Conservation (phyloP, 1,140 invertebrate species). For the Drosophila santomea region DNA sequence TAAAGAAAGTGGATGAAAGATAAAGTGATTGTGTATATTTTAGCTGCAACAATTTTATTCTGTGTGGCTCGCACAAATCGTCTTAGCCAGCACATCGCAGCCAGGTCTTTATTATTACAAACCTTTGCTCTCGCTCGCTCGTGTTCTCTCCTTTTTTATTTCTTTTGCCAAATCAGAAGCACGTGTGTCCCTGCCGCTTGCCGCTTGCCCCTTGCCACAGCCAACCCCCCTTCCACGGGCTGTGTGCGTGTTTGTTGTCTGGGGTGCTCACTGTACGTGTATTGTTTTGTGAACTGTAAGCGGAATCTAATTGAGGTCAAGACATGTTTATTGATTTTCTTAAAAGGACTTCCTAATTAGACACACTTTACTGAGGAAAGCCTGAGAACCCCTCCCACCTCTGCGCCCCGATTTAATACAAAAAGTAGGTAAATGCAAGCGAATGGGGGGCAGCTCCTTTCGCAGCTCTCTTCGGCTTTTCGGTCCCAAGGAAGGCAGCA, state of each 20-base stretch:
- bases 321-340: slow-evolving; percentile 83
- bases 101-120: slow-evolving; percentile 66
- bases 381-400: slow-evolving; percentile 5
- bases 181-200: slow-evolving; percentile 55
- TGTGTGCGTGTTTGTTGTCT: slow-evolving; percentile 70
- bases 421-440: slow-evolving; percentile 34
- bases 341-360: slow-evolving; percentile 82
- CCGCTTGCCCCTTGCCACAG: background rate
- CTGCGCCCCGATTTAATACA: slow-evolving; percentile 11
- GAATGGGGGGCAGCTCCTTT: slow-evolving; percentile 14
- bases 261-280: slow-evolving; percentile 67
- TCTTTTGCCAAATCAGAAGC: slow-evolving; percentile 68
- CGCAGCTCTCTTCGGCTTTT: slow-evolving; percentile 6
- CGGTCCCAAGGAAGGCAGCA: slow-evolving; percentile 11
- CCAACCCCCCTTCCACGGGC: background rate
- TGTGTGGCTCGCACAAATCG: slow-evolving; percentile 51
- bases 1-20: too few relatives aligned
- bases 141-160: slow-evolving; percentile 29
- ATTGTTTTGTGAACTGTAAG: slow-evolving; percentile 80
- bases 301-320: slow-evolving; percentile 82
- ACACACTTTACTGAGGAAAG: slow-evolving; percentile 65
- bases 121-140: slow-evolving; percentile 25
- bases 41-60: background rate
- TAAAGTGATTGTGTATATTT: too few relatives aligned
- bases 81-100: slow-evolving; percentile 65